phyloP scores from a whole-genome alignment of 2,888 invertebrate species.

The Mesopsocus fuscifrons region DNA sequence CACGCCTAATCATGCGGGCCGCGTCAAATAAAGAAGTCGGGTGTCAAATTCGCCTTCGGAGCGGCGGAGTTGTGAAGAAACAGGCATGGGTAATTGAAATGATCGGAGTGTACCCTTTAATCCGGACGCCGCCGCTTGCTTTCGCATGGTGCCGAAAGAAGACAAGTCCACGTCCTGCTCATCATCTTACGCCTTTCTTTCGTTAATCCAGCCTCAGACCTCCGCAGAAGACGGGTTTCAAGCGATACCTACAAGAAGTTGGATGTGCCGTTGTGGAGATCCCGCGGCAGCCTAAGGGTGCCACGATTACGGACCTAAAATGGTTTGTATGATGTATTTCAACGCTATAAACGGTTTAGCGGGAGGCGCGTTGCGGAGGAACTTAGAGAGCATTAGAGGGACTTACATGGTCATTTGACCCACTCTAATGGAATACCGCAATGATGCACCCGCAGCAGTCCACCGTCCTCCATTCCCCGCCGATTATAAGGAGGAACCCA shows the following conservation, averaged over 20 bases:
- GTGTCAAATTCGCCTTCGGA: conserved; percentile 4
- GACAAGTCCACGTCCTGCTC: not conserved
- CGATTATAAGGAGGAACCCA: too few relatives aligned
- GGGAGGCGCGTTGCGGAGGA: not conserved
- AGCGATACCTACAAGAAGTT: too few relatives aligned
- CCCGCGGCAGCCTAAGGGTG: not conserved
- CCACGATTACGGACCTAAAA: conserved; percentile 8
- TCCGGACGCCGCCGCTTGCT: conserved; percentile 6
- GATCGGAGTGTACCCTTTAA: conserved; percentile 8
- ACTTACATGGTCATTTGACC: conserved; percentile 5
- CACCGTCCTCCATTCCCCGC: too few relatives aligned
- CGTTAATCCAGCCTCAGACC: too few relatives aligned
- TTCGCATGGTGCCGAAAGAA: not conserved
- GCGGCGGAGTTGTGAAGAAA: conserved; percentile 7
- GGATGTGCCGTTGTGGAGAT: not conserved
- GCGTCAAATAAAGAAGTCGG: conserved; percentile 9
- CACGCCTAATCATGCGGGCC: conserved; percentile 4
- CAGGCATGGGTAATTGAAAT: conserved; percentile 10
- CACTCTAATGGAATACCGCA: conserved; percentile 6
- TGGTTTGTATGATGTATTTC: conserved; percentile 10
- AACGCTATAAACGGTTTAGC: conserved; percentile 9
- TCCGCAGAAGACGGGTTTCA: too few relatives aligned
- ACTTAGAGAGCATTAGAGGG: not conserved
- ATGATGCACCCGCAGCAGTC: conserved; percentile 4
- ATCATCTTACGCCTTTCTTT: not conserved